phyloP scores from a whole-genome alignment of 2,113 vertebrate genomes.

The Passer domesticus region DNA sequence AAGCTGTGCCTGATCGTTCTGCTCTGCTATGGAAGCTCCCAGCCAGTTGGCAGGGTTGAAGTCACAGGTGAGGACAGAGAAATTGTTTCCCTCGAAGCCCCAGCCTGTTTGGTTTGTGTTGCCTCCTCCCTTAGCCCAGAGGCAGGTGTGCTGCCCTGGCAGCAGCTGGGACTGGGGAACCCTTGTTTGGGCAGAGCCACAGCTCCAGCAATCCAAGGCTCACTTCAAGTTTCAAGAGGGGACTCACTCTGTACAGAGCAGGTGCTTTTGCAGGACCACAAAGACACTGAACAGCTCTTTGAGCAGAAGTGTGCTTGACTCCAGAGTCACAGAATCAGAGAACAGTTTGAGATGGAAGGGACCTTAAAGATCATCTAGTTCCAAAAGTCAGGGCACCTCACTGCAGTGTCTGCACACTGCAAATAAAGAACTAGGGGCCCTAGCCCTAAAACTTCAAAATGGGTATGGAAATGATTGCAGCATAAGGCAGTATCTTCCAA shows the following conservation, averaged over 20 bases:
- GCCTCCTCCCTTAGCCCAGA: not conserved
- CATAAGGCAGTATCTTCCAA: not conserved
- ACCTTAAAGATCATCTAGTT: not conserved
- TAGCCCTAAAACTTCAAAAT: not conserved
- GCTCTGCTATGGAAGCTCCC: not conserved
- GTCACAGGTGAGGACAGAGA: not conserved
- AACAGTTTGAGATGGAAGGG: not conserved
- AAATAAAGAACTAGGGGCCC: not conserved
- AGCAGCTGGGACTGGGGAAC: not conserved
- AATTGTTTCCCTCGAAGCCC: not conserved
- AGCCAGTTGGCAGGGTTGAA: not conserved
- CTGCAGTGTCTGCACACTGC: accelerated
- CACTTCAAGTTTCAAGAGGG: not conserved
- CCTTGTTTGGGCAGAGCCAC: accelerated
- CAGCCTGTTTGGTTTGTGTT: not conserved
- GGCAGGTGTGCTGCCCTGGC: not conserved
- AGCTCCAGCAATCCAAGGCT: not conserved
- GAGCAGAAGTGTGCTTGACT: not conserved
- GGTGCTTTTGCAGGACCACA: not conserved
- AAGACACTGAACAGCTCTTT: not conserved
- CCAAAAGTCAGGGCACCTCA: not conserved
- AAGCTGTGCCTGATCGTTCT: not conserved
- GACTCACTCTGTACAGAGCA: not conserved
- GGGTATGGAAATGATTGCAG: not conserved
- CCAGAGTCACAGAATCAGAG: not conserved